phyloP scores from a whole-genome alignment of 2,113 vertebrate species.

The Prunella himalayana region DNA sequence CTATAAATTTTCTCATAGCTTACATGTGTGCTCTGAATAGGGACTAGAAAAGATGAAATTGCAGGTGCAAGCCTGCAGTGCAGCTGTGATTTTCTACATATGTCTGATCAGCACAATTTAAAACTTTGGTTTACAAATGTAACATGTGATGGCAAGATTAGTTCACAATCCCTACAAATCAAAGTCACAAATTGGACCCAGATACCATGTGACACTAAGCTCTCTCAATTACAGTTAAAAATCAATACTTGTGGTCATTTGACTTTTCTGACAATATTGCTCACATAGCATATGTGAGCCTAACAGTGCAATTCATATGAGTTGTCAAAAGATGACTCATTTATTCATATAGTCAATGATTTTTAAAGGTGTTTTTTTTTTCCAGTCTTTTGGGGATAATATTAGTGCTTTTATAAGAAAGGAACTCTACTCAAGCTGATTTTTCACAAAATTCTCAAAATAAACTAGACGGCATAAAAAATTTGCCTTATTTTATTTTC shows the following conservation, averaged over 20 bases:
- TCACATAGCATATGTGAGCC: neutral
- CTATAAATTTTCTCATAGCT: neutral
- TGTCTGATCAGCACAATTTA: slow-evolving; percentile 18
- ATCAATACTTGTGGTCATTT: slow-evolving; percentile 2
- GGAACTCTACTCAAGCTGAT: neutral
- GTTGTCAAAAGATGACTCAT: neutral
- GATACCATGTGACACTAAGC: neutral
- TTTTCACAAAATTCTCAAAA: neutral
- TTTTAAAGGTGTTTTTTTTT: neutral
- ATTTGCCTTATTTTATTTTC: neutral
- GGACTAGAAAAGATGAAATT: slow-evolving; percentile 4
- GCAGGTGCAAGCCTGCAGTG: slow-evolving; percentile 27
- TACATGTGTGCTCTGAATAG: neutral
- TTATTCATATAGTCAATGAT: neutral
- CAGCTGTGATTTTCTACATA: slow-evolving; percentile 36
- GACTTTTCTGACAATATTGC: neutral
- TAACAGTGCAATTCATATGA: neutral
- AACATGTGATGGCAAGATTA: slow-evolving; percentile 37
- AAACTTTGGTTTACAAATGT: slow-evolving; percentile 48
- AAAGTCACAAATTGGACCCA: slow-evolving; percentile 53
- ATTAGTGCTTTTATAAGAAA: neutral
- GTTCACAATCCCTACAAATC: slow-evolving; percentile 49
- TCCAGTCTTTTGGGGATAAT: neutral
- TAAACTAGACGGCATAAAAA: neutral
- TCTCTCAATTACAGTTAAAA: slow-evolving; percentile 27